A percentile compares a stretch with the other conserved stretches of the same genome.
These are phyloP conservation scores for Phrynosoma platyrhinos DNA, from an alignment of 2,113 vertebrate genomes.

Conservation along the genomic window DNA sequence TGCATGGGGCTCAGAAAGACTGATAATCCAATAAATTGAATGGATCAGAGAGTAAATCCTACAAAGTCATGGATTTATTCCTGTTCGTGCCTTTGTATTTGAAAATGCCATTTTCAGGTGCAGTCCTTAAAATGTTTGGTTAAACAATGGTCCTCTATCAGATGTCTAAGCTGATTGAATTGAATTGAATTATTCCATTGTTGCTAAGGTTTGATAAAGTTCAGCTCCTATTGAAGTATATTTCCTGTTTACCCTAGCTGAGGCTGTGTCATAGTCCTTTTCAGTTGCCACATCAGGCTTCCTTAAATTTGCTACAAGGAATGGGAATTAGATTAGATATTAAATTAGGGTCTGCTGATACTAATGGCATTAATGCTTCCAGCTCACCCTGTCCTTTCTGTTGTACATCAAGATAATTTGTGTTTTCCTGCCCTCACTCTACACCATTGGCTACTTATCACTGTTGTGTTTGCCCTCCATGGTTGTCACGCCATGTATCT, in stretches of 20 bases:
- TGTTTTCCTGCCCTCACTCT: neutral
- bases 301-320: neutral
- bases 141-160: slow-evolving; percentile 30
- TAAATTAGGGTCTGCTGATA: neutral
- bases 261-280: neutral
- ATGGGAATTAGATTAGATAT: neutral
- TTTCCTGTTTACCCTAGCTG: neutral
- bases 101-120: slow-evolving; percentile 10
- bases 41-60: neutral
- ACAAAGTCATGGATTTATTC: slow-evolving; percentile 24
- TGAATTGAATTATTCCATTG: neutral
- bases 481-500: too few relatives aligned
- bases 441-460: neutral
- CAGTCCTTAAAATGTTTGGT: neutral
- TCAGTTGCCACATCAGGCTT: neutral
- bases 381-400: neutral
- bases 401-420: neutral
- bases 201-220: neutral
- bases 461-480: neutral
- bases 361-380: neutral
- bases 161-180: neutral
- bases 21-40: slow-evolving; percentile 31
- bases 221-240: neutral
- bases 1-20: slow-evolving; percentile 17
- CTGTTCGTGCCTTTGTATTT: neutral